Percentiles rank a stretch among this genome's conserved stretches.
These are phyloP conservation scores for Sclerodermus sp. DNA, from an alignment of 2,888 invertebrate species.

Conservation along the genomic window DNA sequence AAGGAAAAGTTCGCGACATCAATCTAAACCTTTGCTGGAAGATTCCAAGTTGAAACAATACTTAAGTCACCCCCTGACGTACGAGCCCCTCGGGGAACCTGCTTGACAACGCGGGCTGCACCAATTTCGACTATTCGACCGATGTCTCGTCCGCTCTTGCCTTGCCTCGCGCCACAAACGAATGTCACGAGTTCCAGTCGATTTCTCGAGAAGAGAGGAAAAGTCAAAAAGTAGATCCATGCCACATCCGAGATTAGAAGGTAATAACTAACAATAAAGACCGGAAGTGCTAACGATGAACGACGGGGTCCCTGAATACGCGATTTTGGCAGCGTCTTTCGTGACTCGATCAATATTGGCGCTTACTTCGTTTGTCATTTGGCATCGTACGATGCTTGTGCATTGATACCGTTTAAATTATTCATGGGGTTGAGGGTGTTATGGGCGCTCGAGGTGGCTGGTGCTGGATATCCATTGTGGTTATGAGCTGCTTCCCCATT, in stretches of 20 bases:
- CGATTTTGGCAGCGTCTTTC: constrained; percentile 25
- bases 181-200: too few species aligned
- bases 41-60: constrained; percentile 58
- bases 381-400: constrained; percentile 49
- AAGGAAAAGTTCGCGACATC: constrained; percentile 57
- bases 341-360: constrained; percentile 23
- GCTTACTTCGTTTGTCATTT: constrained; percentile 55
- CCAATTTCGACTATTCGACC: background rate
- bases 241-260: too few species aligned
- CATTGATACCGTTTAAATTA: constrained; percentile 53
- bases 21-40: constrained; percentile 53
- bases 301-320: too few species aligned
- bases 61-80: constrained; percentile 56
- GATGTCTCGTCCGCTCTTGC: too few species aligned
- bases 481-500: constrained; percentile 50
- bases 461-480: constrained; percentile 53
- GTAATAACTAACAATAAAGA: too few species aligned
- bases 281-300: too few species aligned
- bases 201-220: too few species aligned
- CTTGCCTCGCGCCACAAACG: too few species aligned
- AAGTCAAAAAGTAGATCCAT: too few species aligned
- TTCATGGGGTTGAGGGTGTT: constrained; percentile 51
- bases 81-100: constrained; percentile 50
- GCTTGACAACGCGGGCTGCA: background rate
- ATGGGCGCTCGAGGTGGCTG: constrained; percentile 47